These are phyloP conservation scores for Zaprionus capensis DNA, from an alignment of 1,140 invertebrate species.

Conservation along the genomic window DNA sequence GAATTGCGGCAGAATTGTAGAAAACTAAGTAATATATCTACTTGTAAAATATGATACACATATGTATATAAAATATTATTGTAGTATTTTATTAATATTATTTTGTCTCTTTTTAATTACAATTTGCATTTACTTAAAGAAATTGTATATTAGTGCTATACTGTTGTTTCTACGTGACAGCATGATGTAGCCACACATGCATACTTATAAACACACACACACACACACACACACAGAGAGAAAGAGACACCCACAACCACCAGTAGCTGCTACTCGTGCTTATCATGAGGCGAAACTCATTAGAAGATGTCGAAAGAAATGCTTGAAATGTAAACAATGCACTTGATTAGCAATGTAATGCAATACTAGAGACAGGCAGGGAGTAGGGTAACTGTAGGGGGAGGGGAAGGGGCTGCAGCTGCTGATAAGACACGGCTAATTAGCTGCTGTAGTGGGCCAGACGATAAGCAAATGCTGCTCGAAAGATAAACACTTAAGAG, in stretches of 20 bases:
- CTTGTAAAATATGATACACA: not conserved
- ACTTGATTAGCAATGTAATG: slow-evolving; percentile 70
- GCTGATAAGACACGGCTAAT: slow-evolving; percentile 74
- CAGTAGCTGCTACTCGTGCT: slow-evolving; percentile 23
- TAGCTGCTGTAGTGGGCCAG: slow-evolving; percentile 50
- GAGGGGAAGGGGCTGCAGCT: slow-evolving; percentile 54
- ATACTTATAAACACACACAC: not conserved
- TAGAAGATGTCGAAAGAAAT: slow-evolving; percentile 66
- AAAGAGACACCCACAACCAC: not conserved
- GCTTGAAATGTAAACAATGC: slow-evolving; percentile 71
- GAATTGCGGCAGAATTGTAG: not conserved
- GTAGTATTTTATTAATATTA: not conserved
- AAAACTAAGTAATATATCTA: not conserved
- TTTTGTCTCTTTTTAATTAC: not conserved
- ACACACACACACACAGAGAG: not conserved
- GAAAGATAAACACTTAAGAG: slow-evolving; percentile 31
- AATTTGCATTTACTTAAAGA: not conserved
- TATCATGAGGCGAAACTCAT: slow-evolving; percentile 55
- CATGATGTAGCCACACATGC: not conserved
- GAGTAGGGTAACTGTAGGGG: too few relatives aligned
- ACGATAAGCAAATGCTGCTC: slow-evolving; percentile 51
- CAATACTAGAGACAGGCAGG: slow-evolving; percentile 7
- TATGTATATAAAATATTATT: too few relatives aligned
- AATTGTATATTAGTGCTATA: not conserved
- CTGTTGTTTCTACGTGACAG: slow-evolving; percentile 1